Conservation (phyloP, 2,797 vertebrate genomes). For the Anabas testudineus region DNA sequence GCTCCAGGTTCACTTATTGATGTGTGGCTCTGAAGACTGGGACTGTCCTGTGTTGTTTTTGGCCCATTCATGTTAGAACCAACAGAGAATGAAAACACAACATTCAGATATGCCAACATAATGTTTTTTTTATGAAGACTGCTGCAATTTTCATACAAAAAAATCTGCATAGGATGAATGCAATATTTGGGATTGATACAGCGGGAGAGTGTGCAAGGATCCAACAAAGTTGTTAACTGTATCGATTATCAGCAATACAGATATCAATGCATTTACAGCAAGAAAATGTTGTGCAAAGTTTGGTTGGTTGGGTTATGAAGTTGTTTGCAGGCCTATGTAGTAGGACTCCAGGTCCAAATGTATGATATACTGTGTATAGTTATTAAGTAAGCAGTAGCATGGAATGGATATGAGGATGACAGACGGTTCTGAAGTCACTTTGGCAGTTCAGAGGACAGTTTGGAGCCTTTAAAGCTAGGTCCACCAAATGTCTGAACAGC, state of each 20-base stretch:
- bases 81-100: constrained; percentile 43
- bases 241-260: not conserved
- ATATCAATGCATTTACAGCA: not conserved
- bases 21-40: constrained; percentile 51
- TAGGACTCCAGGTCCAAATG: constrained; percentile 31
- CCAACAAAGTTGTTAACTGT: constrained; percentile 47
- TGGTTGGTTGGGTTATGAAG: not conserved
- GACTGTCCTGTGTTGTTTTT: constrained; percentile 58
- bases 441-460: constrained; percentile 77
- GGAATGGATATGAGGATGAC: constrained; percentile 66
- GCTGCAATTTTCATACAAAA: constrained; percentile 14
- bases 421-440: constrained; percentile 78
- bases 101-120: constrained; percentile 41
- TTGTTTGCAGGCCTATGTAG: constrained; percentile 15
- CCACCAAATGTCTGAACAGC: constrained; percentile 83
- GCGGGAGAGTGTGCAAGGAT: constrained; percentile 11
- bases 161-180: constrained; percentile 25
- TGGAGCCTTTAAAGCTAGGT: constrained; percentile 76
- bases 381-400: constrained; percentile 62
- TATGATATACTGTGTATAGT: constrained; percentile 54
- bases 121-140: constrained; percentile 33
- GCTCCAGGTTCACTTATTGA: constrained; percentile 64
- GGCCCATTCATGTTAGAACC: constrained; percentile 28
- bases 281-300: constrained; percentile 13
- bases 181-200: constrained; percentile 39